These are phyloP conservation scores for Ryuthela nishihirai DNA, from an alignment of 2,888 invertebrate genomes.

Conservation along the genomic window DNA sequence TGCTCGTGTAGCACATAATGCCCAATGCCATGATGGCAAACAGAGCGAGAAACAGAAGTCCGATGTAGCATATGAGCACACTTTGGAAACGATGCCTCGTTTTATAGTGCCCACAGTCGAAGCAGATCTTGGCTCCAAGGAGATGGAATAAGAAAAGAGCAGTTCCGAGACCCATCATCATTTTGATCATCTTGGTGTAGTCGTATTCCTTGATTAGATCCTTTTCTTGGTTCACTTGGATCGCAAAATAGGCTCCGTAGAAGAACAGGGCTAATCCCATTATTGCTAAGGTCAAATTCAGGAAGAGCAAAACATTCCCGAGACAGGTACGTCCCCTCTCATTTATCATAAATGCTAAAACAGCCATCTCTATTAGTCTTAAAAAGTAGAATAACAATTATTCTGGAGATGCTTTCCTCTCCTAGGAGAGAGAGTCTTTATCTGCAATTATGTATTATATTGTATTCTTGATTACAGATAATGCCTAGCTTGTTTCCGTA, in stretches of 20 bases:
- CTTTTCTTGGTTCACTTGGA: constrained; percentile 8
- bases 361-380: too few relatives aligned
- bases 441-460: too few relatives aligned
- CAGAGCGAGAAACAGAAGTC: constrained; percentile 12
- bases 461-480: too few relatives aligned
- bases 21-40: constrained; percentile 10
- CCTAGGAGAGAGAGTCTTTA: too few relatives aligned
- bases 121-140: constrained; percentile 15
- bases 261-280: constrained; percentile 5
- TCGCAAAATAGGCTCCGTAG: constrained; percentile 1
- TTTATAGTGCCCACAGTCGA: constrained; percentile 8
- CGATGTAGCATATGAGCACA: constrained; percentile 2
- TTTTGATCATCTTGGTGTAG: neutral
- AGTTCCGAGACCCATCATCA: constrained; percentile 9
- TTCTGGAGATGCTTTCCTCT: too few relatives aligned
- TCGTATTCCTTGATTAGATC: constrained; percentile 11
- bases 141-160: constrained; percentile 8
- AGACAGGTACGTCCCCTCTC: constrained; percentile 16
- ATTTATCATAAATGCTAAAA: constrained; percentile 7
- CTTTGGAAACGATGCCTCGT: constrained; percentile 1
- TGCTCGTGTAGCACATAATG: constrained; percentile 5
- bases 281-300: constrained; percentile 14
- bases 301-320: constrained; percentile 4
- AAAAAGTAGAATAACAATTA: too few relatives aligned
- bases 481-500: too few relatives aligned